Evolutionary conservation across 2,888 invertebrate genomes (phyloP), one percentile per base, ranked within the genome.

Genomic region (Notodonta dromedarius): DNA sequence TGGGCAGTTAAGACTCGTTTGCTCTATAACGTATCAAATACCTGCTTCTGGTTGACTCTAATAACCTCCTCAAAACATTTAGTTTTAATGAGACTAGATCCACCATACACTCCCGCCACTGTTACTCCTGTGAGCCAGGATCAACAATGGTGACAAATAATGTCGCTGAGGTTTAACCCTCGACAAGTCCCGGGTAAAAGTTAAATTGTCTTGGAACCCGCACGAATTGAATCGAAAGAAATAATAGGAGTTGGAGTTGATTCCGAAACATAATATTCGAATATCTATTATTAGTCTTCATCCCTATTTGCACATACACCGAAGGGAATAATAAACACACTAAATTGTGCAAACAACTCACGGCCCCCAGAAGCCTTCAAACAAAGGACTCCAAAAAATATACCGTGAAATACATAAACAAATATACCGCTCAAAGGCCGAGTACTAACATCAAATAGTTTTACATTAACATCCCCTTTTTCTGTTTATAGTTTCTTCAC

Each of bases 391-490:
- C 76, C 6, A 77, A 80, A 82, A 83, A 83, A 80, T 80, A 78
- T 76, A 67, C 75, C 69, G 73, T 77, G 75, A 79, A 82, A 82
- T 79, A 77, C 65, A 78, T 83, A 85, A 83, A 86, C 83, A 88
- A 87, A 87, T 82, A 82, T 63, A 60, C 65, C 63, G 71, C 73
- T 82, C 80, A 84, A 75, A 74, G 66, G 62, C 68, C 13, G 78
- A 79, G 80, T 72, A 77, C 67, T 76, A 84, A 88, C 85, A 91
- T 90, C 90, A 90, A 90, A 91, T 89, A 90, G 85, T 86, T 83
- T 79, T 77, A 84, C 83, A 86, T 87, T 88, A 87, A 84, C 87
- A 84, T 86, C 82, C 82, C 68, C 80, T 77, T 78, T 79, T 61
- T 74, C 58, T 74, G 69, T 73, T 74, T 76, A 71, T 65, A 60